phyloP scores from a whole-genome alignment of 1,140 invertebrate species.

The Saccostrea cuccullata region DNA sequence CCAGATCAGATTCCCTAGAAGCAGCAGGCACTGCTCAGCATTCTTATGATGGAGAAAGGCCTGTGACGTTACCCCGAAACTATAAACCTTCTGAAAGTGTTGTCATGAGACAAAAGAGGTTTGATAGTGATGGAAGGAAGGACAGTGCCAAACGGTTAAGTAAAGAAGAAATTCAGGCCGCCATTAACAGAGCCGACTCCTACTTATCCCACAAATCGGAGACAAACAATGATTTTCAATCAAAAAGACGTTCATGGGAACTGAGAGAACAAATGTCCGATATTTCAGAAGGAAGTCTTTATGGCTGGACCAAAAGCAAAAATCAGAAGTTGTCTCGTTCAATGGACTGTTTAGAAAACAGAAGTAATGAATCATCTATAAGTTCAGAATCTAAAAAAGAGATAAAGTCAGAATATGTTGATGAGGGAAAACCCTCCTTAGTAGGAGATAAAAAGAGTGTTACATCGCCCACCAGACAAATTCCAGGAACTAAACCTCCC shows the following conservation, averaged over 20 bases:
- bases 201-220: constrained; percentile 62
- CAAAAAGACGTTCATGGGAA: constrained; percentile 63
- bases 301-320: constrained; percentile 46
- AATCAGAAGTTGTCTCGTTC: constrained; percentile 43
- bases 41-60: constrained; percentile 28
- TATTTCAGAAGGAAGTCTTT: constrained; percentile 30
- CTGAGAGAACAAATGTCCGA: constrained; percentile 52
- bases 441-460: neutral
- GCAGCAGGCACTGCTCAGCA: constrained; percentile 2
- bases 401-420: neutral
- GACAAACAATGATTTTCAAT: constrained; percentile 41
- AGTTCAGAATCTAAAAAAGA: neutral
- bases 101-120: constrained; percentile 50
- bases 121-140: constrained; percentile 14
- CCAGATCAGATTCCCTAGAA: constrained; percentile 29
- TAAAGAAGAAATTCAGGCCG: constrained; percentile 70
- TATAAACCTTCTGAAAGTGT: constrained; percentile 43
- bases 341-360: constrained; percentile 48
- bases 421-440: neutral
- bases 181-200: constrained; percentile 69
- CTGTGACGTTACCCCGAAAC: neutral
- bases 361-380: constrained; percentile 12
- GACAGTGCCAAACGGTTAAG: constrained; percentile 60
- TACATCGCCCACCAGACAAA: neutral
- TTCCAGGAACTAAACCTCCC: constrained; percentile 45